Evolutionary conservation across 2,113 vertebrate species (phyloP).

Genomic region (Saguinus midas): DNA sequence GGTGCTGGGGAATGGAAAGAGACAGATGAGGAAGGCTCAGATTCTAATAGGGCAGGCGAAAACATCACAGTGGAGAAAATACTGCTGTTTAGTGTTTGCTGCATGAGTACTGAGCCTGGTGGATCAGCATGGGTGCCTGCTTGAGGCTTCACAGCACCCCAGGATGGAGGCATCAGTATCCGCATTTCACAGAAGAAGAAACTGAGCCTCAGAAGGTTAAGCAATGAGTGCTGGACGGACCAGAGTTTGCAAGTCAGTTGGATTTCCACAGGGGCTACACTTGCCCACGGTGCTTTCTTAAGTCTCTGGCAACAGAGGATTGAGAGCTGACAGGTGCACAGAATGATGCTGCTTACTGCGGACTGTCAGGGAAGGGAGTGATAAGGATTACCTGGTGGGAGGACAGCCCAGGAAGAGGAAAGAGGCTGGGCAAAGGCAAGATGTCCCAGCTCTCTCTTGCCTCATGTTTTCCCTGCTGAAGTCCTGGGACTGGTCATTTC

Average conservation of each 20-base stretch:
- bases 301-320: background rate
- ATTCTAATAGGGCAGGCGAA: background rate
- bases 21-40: background rate
- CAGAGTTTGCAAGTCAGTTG: background rate
- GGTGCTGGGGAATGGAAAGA: background rate
- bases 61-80: background rate
- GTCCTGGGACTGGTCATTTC: background rate
- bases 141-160: background rate
- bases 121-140: background rate
- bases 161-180: background rate
- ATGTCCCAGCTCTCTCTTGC: background rate
- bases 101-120: background rate
- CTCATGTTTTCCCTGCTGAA: background rate
- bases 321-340: rapidly evolving
- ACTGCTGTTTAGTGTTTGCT: background rate
- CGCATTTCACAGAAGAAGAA: background rate
- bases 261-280: background rate
- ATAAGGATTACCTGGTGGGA: background rate
- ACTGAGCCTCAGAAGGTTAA: background rate
- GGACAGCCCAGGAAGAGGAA: background rate
- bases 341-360: background rate
- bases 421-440: background rate
- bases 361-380: background rate
- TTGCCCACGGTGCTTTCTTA: rapidly evolving
- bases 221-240: background rate